A percentile compares a stretch with the other conserved stretches of the same genome.
These are phyloP conservation scores for Pipistrellus kuhlii DNA, from an alignment of 2,797 vertebrate species.

Conservation along the genomic window DNA sequence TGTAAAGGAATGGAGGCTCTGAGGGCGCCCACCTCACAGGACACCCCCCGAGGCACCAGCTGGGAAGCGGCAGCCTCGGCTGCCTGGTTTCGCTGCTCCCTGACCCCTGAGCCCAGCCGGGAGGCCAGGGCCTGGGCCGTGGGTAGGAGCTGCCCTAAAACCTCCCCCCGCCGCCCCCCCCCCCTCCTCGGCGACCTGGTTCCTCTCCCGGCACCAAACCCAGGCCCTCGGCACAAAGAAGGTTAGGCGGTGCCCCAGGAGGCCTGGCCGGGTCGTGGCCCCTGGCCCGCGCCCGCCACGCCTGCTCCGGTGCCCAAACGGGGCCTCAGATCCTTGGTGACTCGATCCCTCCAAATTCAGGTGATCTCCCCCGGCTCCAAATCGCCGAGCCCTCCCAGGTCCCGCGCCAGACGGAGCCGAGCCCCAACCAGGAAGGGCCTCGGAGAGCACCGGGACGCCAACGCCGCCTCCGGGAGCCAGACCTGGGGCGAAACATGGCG, in stretches of 20 bases:
- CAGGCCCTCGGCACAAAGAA: constrained; percentile 71
- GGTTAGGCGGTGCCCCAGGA: constrained; percentile 78
- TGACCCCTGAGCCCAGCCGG: not conserved
- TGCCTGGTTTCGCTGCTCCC: rapidly evolving
- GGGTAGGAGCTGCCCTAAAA: not conserved
- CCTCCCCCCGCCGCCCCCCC: not conserved
- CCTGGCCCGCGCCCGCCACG: constrained; percentile 68
- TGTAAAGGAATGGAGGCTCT: not conserved
- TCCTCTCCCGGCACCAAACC: constrained; percentile 74
- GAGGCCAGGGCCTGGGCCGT: not conserved
- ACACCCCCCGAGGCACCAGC: not conserved
- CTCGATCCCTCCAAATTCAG: constrained; percentile 84
- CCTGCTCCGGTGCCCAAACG: constrained; percentile 63
- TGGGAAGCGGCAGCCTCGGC: not conserved
- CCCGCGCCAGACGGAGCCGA: constrained; percentile 61
- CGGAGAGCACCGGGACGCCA: not conserved
- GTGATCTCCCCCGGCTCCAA: constrained; percentile 80
- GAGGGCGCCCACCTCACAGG: not conserved
- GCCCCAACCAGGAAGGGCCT: constrained; percentile 59
- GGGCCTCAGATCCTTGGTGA: constrained; percentile 80
- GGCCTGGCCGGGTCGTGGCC: constrained; percentile 78
- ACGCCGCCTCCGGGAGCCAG: not conserved
- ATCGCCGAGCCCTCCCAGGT: constrained; percentile 59
- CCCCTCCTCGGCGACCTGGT: constrained; percentile 63
- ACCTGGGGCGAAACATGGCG: constrained; percentile 48